Evolutionary conservation across 1,140 invertebrate genomes (phyloP), one percentile per base, ranked within the genome.

Genomic region (Drosophila navojoa): DNA sequence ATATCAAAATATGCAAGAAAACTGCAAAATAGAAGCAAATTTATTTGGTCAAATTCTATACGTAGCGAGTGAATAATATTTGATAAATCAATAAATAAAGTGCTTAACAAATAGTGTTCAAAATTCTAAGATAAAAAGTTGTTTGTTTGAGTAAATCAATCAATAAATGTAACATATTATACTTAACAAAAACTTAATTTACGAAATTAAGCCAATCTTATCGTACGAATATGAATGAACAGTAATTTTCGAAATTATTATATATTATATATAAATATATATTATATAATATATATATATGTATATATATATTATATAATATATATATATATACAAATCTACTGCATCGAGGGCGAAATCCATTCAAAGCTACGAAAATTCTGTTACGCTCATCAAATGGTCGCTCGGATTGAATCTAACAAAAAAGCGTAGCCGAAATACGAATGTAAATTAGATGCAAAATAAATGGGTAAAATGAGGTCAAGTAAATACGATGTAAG

Each of bases 391-490:
- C 40, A 64, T 71, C 67, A 68, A 91, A 91, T 91, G 89, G 70
- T 81, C 75, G 87, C 76, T 75, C 67, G 70, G 80, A 78, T 89
- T 89, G 69, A 79, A 84, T 72, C 71, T 86, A 77, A 80, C 64
- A 78, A 71, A 80, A 79, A 78, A 91, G 77, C 91, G 90, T 91
- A 92, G 89, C 90, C 91, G 91, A 92, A 87, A 92, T 91, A 91
- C 90, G 91, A 92, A 90, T 90, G 81, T 76, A 90, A 90, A 90
- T 91, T 91, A 92, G 81, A 92, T 91, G 91, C 89, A 91, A 92
- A 92, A 92, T 92, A 92, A 92, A 92, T 92, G 91, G 91, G 91
- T 92, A 92, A 92, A 92, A 92, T 92, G 91, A 92, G 91, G 91
- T 92, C 91, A 92, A 92, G 90, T 92, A 92, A 92, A 92, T 92